These are phyloP conservation scores for Anhinga rufa DNA, from an alignment of 2,113 vertebrate genomes.

Conservation along the genomic window DNA sequence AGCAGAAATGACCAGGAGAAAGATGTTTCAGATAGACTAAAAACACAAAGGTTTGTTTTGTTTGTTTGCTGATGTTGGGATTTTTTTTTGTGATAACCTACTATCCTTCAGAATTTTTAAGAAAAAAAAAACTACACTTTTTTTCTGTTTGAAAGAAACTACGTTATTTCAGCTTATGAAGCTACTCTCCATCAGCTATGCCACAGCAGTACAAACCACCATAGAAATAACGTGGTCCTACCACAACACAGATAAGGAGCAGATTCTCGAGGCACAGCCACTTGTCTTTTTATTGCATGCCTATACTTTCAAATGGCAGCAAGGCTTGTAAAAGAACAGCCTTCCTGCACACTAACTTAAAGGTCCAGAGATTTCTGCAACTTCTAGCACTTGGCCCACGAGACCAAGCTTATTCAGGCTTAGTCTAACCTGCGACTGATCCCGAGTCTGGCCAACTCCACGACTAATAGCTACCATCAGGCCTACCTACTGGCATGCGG, in stretches of 20 bases:
- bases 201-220: not conserved
- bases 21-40: not conserved
- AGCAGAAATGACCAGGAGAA: not conserved
- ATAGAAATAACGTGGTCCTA: rapidly evolving
- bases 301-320: not conserved
- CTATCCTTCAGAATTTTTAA: not conserved
- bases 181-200: not conserved
- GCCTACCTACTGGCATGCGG: not conserved
- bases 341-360: not conserved
- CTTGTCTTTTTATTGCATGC: no score
- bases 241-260: no score
- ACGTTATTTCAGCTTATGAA: not conserved
- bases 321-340: not conserved
- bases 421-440: not conserved
- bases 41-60: not conserved
- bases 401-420: not conserved
- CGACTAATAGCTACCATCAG: not conserved
- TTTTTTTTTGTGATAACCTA: no score
- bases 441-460: not conserved
- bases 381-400: not conserved
- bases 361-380: not conserved
- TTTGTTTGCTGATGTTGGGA: no score
- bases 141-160: not conserved
- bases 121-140: not conserved
- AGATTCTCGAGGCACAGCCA: not conserved